phyloP scores from a whole-genome alignment of 2,888 invertebrate genomes.

The Pheosia gnoma region DNA sequence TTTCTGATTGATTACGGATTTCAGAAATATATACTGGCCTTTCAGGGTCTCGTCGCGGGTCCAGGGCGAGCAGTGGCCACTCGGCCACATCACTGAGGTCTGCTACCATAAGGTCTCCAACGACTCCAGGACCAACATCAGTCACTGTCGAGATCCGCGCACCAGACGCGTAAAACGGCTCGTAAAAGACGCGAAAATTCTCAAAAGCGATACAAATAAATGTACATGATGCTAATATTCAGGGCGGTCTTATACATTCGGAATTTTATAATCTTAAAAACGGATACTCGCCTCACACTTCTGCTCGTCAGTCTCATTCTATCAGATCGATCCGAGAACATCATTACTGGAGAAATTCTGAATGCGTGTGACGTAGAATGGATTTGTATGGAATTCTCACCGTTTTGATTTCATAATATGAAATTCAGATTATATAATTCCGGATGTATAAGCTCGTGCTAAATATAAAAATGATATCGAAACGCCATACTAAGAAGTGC shows the following conservation, averaged over 20 bases:
- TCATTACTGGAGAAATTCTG: no score
- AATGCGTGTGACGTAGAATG: no score
- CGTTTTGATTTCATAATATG: no score
- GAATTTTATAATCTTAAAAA: no score
- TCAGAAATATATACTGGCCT: constrained; percentile 1
- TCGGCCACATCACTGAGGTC: constrained; percentile 90
- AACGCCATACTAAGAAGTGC: neutral
- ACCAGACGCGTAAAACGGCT: constrained; percentile 80
- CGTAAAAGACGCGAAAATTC: constrained; percentile 12
- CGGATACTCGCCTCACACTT: no score
- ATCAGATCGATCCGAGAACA: no score
- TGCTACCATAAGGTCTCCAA: constrained; percentile 79
- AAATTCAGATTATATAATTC: neutral
- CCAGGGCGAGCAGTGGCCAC: constrained; percentile 90
- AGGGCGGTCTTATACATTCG: no score
- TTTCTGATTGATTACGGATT: constrained; percentile 2
- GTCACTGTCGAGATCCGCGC: constrained; percentile 91
- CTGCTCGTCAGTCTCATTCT: no score
- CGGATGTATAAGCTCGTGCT: no score
- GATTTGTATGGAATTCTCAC: no score
- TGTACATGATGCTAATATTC: no score
- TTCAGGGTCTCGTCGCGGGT: constrained; percentile 87
- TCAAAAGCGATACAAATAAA: neutral
- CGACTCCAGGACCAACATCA: constrained; percentile 74
- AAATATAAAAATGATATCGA: neutral